Conservation (phyloP, 2,113 vertebrate genomes). For the Galemys pyrenaicus region DNA sequence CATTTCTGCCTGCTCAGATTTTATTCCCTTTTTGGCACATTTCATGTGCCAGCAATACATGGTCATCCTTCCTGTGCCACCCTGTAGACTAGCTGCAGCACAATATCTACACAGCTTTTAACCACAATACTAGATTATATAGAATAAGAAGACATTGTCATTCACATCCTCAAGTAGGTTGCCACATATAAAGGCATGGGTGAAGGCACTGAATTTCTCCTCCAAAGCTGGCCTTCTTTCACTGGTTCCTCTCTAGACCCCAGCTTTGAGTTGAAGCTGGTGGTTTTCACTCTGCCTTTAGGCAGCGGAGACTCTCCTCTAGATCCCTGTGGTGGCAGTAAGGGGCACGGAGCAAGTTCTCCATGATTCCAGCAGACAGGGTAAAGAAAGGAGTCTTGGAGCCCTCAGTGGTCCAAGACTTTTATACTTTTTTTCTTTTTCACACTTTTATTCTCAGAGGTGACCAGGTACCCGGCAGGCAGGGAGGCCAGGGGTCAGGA, state of each 20-base stretch:
- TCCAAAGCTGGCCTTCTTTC: constrained; percentile 32
- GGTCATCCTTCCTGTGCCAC: not conserved
- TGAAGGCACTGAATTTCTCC: not conserved
- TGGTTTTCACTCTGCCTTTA: not conserved
- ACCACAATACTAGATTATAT: not conserved
- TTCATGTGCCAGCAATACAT: not conserved
- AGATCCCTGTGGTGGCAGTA: no score
- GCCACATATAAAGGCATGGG: not conserved
- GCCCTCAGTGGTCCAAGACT: no score
- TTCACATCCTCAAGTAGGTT: not conserved
- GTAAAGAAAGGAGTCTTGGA: no score
- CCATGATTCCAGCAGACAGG: no score
- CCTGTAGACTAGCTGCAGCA: not conserved
- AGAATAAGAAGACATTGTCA: not conserved
- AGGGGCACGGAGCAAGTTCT: no score
- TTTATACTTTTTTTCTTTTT: no score
- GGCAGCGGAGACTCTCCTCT: not conserved
- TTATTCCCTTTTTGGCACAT: constrained; percentile 33
- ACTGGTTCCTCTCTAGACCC: not conserved
- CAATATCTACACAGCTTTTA: not conserved
- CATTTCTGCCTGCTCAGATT: constrained; percentile 33
- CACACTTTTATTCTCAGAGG: no score
- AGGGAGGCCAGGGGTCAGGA: no score
- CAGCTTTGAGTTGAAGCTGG: not conserved
- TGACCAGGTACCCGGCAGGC: no score